Evolutionary conservation across 2,113 vertebrate species (phyloP), one percentile per base, ranked within the genome.

Genomic region (Cyprinus carpio): DNA sequence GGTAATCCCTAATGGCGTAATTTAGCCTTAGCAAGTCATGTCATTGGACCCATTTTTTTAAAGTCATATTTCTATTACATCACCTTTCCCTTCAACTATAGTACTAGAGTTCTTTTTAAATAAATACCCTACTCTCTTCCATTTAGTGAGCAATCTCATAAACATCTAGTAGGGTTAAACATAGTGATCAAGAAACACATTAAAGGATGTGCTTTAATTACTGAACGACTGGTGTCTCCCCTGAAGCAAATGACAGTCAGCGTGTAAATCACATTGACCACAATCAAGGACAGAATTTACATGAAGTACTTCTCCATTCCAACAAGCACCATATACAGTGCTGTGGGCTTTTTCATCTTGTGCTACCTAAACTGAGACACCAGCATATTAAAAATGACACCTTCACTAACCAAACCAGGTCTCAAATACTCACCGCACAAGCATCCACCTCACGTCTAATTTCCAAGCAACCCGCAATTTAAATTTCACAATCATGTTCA

Each of bases 401-500:
- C 37, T 79, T 60, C 31, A 29, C 31, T 64, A 27, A 16, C 37
- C 40, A 4, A 80, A 80, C 11, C 20, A 27, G 25, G 15, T 16
- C 77, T 64, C 58, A 80, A 64, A 80, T 18, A 27, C 58, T 43
- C 13, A 0, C 11, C 6, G 46, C 20, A 54, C 29, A 6, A 43
- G 18, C 40, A 46, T 10, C 13, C 82, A 75, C 56, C 83, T 18
- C 60, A 51, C 11, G 1, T 20, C 82, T 65, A 11, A 77, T 74
- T 71, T 27, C n/a, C 37, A 29, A 79, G 23, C 60, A 64, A 64
- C 58, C 27, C 2, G n/a, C 34, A 25, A 80, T 64, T 80, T 43
- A 43, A 80, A 80, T 80, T 43, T 62, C 23, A 64, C 58, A 64
- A 64, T 46, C 37, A 80, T 80, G 77, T 64, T 80, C 37, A 80